phyloP scores from a whole-genome alignment of 2,113 vertebrate genomes.

The Perca flavescens region DNA sequence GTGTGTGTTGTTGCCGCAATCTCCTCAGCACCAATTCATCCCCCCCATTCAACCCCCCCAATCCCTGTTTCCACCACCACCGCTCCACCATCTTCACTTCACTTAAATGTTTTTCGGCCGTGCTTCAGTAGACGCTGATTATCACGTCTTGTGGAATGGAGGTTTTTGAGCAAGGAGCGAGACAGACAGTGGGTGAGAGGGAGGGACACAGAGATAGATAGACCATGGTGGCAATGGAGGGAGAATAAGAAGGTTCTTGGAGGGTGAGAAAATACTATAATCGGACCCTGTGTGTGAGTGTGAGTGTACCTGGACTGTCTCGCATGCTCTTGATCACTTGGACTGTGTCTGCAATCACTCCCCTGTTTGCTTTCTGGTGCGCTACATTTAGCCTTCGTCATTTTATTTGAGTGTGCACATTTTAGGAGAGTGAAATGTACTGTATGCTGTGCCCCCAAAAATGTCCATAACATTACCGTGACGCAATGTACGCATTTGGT shows the following conservation, averaged over 20 bases:
- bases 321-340: neutral
- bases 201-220: slow-evolving; percentile 26
- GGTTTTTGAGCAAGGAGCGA: slow-evolving; percentile 53
- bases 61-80: slow-evolving; percentile 20
- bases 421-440: neutral
- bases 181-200: slow-evolving; percentile 36
- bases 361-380: neutral
- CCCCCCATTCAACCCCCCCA: neutral
- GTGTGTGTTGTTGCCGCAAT: slow-evolving; percentile 12
- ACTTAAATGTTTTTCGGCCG: slow-evolving; percentile 98
- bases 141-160: slow-evolving; percentile 87
- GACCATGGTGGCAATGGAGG: slow-evolving; percentile 11
- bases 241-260: slow-evolving; percentile 31
- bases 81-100: slow-evolving; percentile 83
- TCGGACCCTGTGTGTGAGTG: neutral
- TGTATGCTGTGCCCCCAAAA: neutral
- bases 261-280: slow-evolving; percentile 29
- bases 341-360: neutral
- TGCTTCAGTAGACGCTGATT: slow-evolving; percentile 97
- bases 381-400: neutral
- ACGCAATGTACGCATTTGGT: neutral
- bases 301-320: neutral
- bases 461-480: no score
- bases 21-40: slow-evolving; percentile 67
- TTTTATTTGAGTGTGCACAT: neutral